Base-by-base conservation (phyloP, 2,113 vertebrate species). In the Nicator chloris region DNA sequence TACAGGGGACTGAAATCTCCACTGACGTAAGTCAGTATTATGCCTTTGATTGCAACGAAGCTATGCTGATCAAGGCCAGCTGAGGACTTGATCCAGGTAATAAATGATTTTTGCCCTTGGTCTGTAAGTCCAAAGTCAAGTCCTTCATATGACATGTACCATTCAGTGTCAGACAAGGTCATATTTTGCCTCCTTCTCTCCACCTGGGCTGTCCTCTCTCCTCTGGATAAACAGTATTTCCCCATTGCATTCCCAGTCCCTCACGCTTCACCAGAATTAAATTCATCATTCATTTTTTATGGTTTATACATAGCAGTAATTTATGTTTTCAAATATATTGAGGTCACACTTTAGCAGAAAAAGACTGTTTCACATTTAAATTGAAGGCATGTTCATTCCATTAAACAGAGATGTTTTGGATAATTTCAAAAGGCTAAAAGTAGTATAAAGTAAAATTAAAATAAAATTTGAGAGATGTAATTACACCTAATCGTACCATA, bases 251-350 rank as follows among this genome's bases (percentile, higher is more conserved):
- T 95, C 92, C 93, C 90, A 80, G 79, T 97, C 96, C 96, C 97
- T 98, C 97, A 97, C 95, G 97, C 97, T 98, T 97, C 97, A 97
- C 97, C 97, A 97, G 97, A 98, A 98, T 98, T 98, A 98, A 98
- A 98, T 98, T 98, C 97, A 98, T 98, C 98, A 98, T 98, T 98
- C 98, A 97, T 98, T 98, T 98, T 98, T 98, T 98, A 98, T 98
- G 98, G 98, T 98, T 98, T 98, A 98, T 98, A 98, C 97, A 97
- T 97, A 96, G 96, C 93, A 92, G 98, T 98, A 98, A 98, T 98
- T 98, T 98, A 98, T 98, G 98, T 98, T 98, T 98, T 98, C 97
- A 97, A 98, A 98, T 98, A 98, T 97, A 98, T 97, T 96, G 97
- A 98, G 98, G 98, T 98, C 98, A 98, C 94, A 98, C 98, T 98